These are phyloP conservation scores for Lagorchestes hirsutus DNA, from an alignment of 2,797 vertebrate species.

Conservation along the genomic window DNA sequence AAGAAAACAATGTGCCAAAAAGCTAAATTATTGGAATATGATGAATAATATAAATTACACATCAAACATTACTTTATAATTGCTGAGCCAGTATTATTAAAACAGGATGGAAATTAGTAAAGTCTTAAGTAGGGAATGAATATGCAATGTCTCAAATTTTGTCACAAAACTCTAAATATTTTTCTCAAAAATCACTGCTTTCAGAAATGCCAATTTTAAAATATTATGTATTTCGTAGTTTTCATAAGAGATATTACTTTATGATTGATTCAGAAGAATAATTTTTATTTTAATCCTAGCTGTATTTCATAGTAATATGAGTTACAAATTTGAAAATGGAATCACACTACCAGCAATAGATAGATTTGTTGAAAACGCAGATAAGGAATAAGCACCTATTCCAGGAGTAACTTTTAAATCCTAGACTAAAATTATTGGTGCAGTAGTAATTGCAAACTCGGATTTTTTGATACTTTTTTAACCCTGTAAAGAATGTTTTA, in stretches of 20 bases:
- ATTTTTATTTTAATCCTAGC: too few species aligned
- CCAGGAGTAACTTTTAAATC: slow-evolving; percentile 76
- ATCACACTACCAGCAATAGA: too few species aligned
- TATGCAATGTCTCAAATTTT: slow-evolving; percentile 5
- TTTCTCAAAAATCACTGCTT: slow-evolving; percentile 37
- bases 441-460: slow-evolving; percentile 69
- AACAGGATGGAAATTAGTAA: slow-evolving; percentile 48
- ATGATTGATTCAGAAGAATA: slow-evolving; percentile 75
- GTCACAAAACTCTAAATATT: slow-evolving; percentile 18
- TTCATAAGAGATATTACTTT: slow-evolving; percentile 69
- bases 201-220: slow-evolving; percentile 54
- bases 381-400: slow-evolving; percentile 51
- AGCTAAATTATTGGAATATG: slow-evolving; percentile 36
- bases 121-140: slow-evolving; percentile 29
- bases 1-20: slow-evolving; percentile 62
- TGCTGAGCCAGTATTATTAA: slow-evolving; percentile 69
- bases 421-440: slow-evolving; percentile 74
- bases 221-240: slow-evolving; percentile 67
- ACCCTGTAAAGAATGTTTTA: slow-evolving; percentile 79
- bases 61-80: neutral
- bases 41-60: slow-evolving; percentile 14
- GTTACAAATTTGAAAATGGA: too few species aligned
- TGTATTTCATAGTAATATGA: too few species aligned
- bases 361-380: too few species aligned
- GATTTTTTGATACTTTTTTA: slow-evolving; percentile 81